phyloP scores from a whole-genome alignment of 2,797 vertebrate genomes.

The Hydrolagus colliei region DNA sequence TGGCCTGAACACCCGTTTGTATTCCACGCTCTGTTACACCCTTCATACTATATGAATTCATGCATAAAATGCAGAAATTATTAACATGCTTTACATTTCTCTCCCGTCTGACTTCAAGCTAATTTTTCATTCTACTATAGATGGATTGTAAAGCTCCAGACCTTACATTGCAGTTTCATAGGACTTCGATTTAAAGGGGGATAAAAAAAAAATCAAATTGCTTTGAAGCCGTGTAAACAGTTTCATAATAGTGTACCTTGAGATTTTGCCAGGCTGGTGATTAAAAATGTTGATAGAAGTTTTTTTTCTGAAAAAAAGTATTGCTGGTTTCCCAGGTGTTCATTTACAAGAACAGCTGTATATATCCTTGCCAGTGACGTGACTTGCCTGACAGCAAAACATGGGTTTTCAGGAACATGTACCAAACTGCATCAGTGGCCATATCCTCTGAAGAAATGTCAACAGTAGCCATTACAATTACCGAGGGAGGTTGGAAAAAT shows the following conservation, averaged over 20 bases:
- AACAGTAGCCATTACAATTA: too few relatives aligned
- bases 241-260: neutral
- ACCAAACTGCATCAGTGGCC: neutral
- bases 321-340: slow-evolving; percentile 8
- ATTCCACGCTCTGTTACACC: too few relatives aligned
- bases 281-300: slow-evolving; percentile 9
- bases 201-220: neutral
- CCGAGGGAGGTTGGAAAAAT: neutral
- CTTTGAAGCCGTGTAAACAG: neutral
- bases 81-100: too few relatives aligned
- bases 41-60: too few relatives aligned
- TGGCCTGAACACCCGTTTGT: too few relatives aligned
- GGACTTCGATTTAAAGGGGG: neutral
- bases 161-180: neutral
- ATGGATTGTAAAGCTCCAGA: too few relatives aligned
- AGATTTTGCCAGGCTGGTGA: neutral
- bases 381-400: slow-evolving; percentile 5
- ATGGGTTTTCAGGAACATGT: neutral
- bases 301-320: neutral
- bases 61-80: too few relatives aligned
- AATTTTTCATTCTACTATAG: too few relatives aligned
- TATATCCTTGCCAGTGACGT: neutral
- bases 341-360: neutral
- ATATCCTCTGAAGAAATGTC: neutral
- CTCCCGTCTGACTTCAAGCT: too few relatives aligned